Percentiles rank a stretch among this genome's conserved stretches.
phyloP scores from a whole-genome alignment of 1,140 invertebrate species.

The Camponotus pennsylvanicus region DNA sequence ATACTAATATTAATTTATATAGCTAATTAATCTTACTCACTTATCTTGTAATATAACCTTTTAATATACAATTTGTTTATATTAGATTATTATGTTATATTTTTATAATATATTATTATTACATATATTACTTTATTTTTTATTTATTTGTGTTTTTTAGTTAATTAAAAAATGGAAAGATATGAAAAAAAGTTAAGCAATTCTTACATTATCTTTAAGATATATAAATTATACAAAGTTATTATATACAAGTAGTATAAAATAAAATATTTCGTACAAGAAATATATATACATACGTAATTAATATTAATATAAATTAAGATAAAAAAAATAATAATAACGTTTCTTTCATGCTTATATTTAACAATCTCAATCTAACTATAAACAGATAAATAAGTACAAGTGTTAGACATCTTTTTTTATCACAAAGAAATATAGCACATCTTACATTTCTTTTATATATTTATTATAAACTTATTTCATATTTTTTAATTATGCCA shows the following conservation, averaged over 20 bases:
- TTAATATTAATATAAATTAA: not conserved
- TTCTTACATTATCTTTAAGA: not conserved
- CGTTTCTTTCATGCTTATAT: not conserved
- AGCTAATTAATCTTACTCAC: not conserved
- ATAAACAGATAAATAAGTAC: not conserved
- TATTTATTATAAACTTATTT: not conserved
- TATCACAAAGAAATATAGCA: not conserved
- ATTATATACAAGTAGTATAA: too few species aligned
- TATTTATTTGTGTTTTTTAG: too few species aligned
- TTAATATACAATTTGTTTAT: too few species aligned
- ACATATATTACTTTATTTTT: too few species aligned
- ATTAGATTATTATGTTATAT: too few species aligned
- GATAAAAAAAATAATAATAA: not conserved
- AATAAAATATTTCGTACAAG: not conserved
- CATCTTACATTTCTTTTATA: too few species aligned
- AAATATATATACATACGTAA: not conserved
- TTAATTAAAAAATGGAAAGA: not conserved
- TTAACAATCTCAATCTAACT: not conserved
- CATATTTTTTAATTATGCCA: too few species aligned
- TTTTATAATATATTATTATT: too few species aligned
- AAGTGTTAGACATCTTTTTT: not conserved
- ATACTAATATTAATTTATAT: not conserved
- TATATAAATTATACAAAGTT: not conserved
- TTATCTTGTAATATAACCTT: too few species aligned
- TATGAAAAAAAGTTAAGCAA: not conserved